Conservation (phyloP, 2,113 vertebrate genomes). For the Plectropomus leopardus region DNA sequence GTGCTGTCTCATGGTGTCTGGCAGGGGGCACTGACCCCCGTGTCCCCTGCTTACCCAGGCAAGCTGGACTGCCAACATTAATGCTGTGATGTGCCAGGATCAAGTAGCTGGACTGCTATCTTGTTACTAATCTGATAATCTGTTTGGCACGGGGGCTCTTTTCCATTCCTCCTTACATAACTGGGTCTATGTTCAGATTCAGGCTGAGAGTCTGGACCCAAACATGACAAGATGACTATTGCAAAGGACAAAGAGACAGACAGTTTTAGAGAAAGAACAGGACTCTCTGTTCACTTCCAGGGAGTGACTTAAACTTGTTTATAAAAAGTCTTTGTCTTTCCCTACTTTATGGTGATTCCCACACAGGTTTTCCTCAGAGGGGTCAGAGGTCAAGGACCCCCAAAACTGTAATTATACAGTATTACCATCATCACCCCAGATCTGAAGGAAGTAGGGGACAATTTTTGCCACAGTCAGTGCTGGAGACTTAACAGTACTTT, state of each 20-base stretch:
- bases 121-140: constrained; percentile 81
- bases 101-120: constrained; percentile 73
- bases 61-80: constrained; percentile 25
- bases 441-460: background rate
- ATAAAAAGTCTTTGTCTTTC: too few species aligned
- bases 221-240: constrained; percentile 5
- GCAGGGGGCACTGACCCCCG: constrained; percentile 27
- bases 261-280: background rate
- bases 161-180: constrained; percentile 82
- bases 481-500: background rate
- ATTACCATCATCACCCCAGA: too few species aligned
- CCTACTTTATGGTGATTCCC: background rate
- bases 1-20: constrained; percentile 8
- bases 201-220: constrained; percentile 1
- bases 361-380: background rate
- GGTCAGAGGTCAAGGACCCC: constrained; percentile 1
- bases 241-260: constrained; percentile 9
- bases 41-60: constrained; percentile 31
- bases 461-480: too few species aligned
- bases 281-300: background rate
- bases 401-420: background rate
- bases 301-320: constrained; percentile 4
- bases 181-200: constrained; percentile 55
- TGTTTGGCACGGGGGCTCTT: constrained; percentile 69
- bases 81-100: constrained; percentile 63